Base-by-base conservation (phyloP, 35 echinoderm and acorn worm species). In the Heliocidaris tuberculata region DNA sequence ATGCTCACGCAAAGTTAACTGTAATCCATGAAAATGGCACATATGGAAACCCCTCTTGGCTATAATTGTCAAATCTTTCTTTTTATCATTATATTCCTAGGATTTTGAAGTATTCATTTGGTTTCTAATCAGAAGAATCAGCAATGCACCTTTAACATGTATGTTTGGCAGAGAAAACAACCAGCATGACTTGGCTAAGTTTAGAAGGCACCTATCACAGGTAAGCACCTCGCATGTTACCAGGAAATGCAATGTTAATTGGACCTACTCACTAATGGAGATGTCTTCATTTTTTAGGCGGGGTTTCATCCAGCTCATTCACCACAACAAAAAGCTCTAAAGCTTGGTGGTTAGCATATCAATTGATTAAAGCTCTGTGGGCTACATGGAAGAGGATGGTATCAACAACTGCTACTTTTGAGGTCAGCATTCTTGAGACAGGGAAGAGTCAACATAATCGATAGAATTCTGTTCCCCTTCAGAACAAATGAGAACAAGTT, bases 191-290 rank as follows among this genome's bases (percentile, higher is more conserved):
- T 27, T n/a, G 27, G 65, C 65, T 78, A 78, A 78, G n/a, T 78
- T 78, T 27, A 78, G 65, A 78, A 19, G 0, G 19, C 21, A 78
- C 21, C 19, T 78, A 7, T 78, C 65, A 21, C 2, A 78, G 65
- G 65, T 78, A n/a, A 78, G 8, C 15, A 19, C 35, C 35, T 42
- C 35, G 35, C 35, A 42, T 42, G 35, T 27, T 78, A 78, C 65
- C 65, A 78, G 65, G 65, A 78, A 78, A 78, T n/a, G 65, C 65
- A 78, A 78, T 78, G 65, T 78, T 78, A 78, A 78, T 78, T 78
- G 65, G 65, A 78, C 65, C 21, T 19, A 78, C 65, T 78, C 27
- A n/a, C 21, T 78, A 78, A 78, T 78, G 27, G 27, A 78, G 21
- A 78, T 78, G 65, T 78, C 65, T 78, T 78, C 19, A 78, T 78